Conservation (phyloP, 1,140 invertebrate species). For the Portunus trituberculatus region DNA sequence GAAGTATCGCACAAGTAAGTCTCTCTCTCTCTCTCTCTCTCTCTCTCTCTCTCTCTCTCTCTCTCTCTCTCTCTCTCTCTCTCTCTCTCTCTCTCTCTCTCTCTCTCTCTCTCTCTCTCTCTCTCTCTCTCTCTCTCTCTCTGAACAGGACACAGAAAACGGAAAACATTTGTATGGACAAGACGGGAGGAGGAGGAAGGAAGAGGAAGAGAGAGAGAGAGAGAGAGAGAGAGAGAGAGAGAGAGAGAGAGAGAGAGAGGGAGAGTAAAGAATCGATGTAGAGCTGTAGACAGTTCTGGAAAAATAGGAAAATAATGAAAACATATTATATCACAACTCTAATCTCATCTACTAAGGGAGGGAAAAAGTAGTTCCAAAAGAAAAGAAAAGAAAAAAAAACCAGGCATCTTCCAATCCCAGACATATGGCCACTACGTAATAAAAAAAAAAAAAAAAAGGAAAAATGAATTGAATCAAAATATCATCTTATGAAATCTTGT, state of each 20-base stretch:
- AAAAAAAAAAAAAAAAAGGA: neutral
- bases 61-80: conserved; percentile 20
- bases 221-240: conserved; percentile 4
- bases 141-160: neutral
- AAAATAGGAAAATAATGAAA: neutral
- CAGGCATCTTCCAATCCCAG: too few species aligned
- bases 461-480: neutral
- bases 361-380: neutral
- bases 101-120: neutral
- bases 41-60: neutral
- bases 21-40: too few species aligned
- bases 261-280: neutral
- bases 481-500: neutral
- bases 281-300: neutral
- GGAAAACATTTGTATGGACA: neutral
- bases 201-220: too few species aligned
- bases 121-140: neutral
- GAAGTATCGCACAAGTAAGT: neutral
- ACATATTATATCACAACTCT: neutral
- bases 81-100: neutral
- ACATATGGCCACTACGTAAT: too few species aligned
- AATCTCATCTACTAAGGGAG: too few species aligned
- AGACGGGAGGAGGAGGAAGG: too few species aligned
- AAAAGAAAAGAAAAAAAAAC: neutral
- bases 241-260: conserved; percentile 18